Conservation (phyloP, 2,888 invertebrate genomes). For the Cephus nigrinus region DNA sequence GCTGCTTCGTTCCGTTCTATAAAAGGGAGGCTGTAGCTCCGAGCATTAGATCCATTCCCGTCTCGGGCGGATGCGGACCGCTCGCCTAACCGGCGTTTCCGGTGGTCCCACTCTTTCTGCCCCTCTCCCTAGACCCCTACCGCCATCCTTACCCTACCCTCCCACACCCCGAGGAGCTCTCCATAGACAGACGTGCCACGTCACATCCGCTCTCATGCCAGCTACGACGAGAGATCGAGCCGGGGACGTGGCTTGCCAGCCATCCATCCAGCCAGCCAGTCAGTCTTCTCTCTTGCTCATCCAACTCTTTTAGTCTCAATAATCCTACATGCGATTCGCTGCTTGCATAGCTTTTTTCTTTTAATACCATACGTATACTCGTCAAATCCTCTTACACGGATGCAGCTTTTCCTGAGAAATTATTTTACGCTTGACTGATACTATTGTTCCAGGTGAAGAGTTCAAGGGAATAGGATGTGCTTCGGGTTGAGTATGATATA, state of each 20-base stretch:
- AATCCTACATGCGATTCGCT: too few relatives aligned
- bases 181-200: conserved; percentile 29
- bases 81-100: conserved; percentile 60
- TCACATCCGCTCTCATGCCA: conserved; percentile 42
- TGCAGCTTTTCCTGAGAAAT: too few relatives aligned
- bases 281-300: too few relatives aligned
- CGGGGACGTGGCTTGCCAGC: conserved; percentile 8
- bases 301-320: too few relatives aligned
- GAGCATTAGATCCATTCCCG: conserved; percentile 52
- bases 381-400: too few relatives aligned
- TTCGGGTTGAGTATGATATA: too few relatives aligned
- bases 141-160: conserved; percentile 12
- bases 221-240: conserved; percentile 8
- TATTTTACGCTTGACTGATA: too few relatives aligned
- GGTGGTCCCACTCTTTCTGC: conserved; percentile 46
- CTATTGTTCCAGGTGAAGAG: too few relatives aligned
- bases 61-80: conserved; percentile 56
- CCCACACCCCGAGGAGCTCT: conserved; percentile 10
- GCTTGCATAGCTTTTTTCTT: too few relatives aligned
- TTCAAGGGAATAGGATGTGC: too few relatives aligned
- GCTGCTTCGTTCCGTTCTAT: conserved; percentile 33
- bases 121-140: conserved; percentile 10
- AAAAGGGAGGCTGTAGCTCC: conserved; percentile 48
- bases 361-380: too few relatives aligned
- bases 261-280: too few relatives aligned